Base-by-base conservation (phyloP, 2,113 vertebrate genomes). In the Burhinus bistriatus region DNA sequence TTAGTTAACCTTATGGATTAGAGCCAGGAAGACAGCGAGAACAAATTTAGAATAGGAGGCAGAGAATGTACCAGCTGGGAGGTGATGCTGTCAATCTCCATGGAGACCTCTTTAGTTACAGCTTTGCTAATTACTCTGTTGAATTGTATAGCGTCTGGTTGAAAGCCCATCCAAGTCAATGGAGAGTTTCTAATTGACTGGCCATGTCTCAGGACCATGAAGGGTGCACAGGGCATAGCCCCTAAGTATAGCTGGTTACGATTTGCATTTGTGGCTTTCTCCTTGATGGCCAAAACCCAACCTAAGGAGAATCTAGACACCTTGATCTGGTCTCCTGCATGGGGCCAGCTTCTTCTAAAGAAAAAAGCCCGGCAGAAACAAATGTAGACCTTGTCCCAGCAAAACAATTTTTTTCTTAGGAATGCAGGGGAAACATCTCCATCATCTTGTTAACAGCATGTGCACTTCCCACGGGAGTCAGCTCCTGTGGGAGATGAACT, bases 51-150 rank as follows among this genome's bases (percentile, higher is more conserved):
- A 92, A 84, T 93, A 96, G 87, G 83, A 93, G 86, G 78, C 72
- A 97, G 87, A 87, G 81, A 89, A 94, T 93, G 94, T 95, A 96
- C 95, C 81, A 96, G 94, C 91, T 96, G 91, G 84, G 84, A 94
- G 84, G 94, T 91, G 94, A 96, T 96, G 87, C 96, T 96, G 94
- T 94, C 89, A 55, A 95, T 97, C 96, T 96, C 96, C 93, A 97
- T 91, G 93, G 96, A 95, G 91, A 97, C 91, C 89, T 94, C 91
- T 93, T 95, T 79, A 92, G 92, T 92, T 89, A 80, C 93, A 95
- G 87, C 87, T 94, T 69, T 95, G 93, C 83, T 95, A 93, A 97
- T 95, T 90, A 65, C 81, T 69, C 83, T 82, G 57, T 93, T 85
- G 91, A 85, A 89, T 89, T 89, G 93, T 65, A 69, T 13, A 84